phyloP scores from a whole-genome alignment of 2,113 vertebrate species.

The Panurus biarmicus region DNA sequence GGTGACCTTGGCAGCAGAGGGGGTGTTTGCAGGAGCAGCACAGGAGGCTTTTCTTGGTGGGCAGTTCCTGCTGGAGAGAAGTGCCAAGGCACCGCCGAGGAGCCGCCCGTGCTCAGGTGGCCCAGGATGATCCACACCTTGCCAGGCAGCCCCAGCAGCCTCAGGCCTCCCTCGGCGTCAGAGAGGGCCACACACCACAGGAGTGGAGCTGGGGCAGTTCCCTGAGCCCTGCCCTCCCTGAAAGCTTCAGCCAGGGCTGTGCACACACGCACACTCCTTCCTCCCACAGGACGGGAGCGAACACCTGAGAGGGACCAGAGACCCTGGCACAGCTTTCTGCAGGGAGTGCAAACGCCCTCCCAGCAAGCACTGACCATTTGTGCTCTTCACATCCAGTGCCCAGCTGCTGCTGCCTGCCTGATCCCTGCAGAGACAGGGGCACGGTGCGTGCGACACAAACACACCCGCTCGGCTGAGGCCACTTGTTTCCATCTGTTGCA shows the following conservation, averaged over 20 bases:
- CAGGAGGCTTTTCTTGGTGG: neutral
- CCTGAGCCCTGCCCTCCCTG: neutral
- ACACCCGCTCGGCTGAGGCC: neutral
- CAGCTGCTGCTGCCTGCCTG: neutral
- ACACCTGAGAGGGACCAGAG: neutral
- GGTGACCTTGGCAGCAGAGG: neutral
- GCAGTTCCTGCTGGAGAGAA: neutral
- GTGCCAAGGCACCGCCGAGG: too few species aligned
- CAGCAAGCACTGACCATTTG: neutral
- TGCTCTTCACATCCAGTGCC: neutral
- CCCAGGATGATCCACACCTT: neutral
- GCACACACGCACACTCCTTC: neutral
- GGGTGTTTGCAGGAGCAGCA: neutral
- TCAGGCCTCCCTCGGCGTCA: neutral
- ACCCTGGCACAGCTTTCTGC: neutral
- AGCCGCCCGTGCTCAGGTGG: too few species aligned
- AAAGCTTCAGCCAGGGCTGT: too few species aligned
- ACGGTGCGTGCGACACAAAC: neutral
- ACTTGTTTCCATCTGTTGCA: slow-evolving; percentile 1
- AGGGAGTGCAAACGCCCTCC: neutral
- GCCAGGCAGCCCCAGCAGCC: too few species aligned
- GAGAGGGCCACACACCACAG: neutral
- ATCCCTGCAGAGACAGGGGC: neutral
- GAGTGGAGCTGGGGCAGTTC: neutral
- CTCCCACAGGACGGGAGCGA: too few species aligned